Evolutionary conservation across 2,888 invertebrate genomes (phyloP).

Genomic region (Trichogramma evanescens): DNA sequence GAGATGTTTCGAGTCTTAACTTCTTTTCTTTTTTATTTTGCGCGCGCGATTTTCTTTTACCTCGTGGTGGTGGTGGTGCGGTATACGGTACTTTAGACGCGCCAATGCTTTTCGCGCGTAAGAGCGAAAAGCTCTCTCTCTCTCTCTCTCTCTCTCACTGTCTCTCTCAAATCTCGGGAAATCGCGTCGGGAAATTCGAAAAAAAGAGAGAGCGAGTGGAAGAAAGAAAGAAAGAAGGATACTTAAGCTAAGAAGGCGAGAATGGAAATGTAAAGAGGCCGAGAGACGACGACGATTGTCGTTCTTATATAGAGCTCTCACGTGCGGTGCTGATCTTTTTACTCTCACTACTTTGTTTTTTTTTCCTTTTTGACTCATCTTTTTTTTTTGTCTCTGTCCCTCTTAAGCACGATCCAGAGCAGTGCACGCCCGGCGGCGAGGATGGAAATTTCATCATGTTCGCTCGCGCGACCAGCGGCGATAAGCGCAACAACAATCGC

Average conservation of each 20-base stretch:
- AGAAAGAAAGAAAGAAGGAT: not conserved
- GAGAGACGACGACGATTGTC: constrained; percentile 15
- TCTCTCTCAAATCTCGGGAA: too few relatives aligned
- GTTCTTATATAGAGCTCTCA: not conserved
- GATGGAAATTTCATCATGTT: constrained; percentile 99
- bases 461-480: constrained; percentile 95
- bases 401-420: constrained; percentile 86
- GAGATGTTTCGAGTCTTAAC: too few relatives aligned
- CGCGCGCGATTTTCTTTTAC: too few relatives aligned
- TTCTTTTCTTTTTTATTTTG: too few relatives aligned
- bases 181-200: too few relatives aligned
- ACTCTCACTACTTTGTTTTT: not conserved
- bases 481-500: constrained; percentile 94
- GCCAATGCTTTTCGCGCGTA: too few relatives aligned
- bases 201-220: not conserved
- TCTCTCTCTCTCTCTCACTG: too few relatives aligned
- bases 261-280: too few relatives aligned
- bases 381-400: constrained; percentile 22
- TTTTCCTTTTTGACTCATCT: not conserved
- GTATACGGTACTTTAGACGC: too few relatives aligned
- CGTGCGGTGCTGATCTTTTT: not conserved
- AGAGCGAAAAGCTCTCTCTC: too few relatives aligned
- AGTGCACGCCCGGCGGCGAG: constrained; percentile 88
- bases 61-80: too few relatives aligned
- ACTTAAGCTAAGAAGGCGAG: not conserved